Evolutionary conservation across 92 coral and sea anemone species (phyloP), one percentile per base, ranked within the genome.

Genomic region (Zoanthus sansibaricus): DNA sequence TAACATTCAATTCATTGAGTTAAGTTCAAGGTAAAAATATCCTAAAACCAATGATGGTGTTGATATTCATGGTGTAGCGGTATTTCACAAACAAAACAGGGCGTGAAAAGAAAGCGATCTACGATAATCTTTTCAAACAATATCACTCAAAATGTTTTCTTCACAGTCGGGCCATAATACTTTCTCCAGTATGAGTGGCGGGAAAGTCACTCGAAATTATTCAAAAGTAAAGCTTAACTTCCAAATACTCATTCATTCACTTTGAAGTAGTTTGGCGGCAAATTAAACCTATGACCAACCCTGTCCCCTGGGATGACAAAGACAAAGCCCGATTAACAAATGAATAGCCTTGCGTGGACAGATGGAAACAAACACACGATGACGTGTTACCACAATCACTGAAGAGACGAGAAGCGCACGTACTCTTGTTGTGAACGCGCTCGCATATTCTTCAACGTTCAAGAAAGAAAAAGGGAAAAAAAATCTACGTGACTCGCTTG

Each of bases 201-300:
- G 44, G 74, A 76, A 77, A 83, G 64, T 31, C 31, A 87, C 78
- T 76, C 78, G 16, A 78, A 66, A 61, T n/a, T 62, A 21, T 30
- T 54, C 86, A 64, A 61, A 84, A 69, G 49, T 48, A 84, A 79
- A 79, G 87, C 56, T 89, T 37, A 2, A 83, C 47, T 79, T 54
- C 76, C 61, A 87, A 87, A 79, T 72, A 78, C 91, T 51, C 75
- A 84, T 80, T 88, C 94, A 91, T 91, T 91, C 93, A 91, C 68
- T 85, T 82, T 79, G 73, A 91, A 90, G 89, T 72, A 92, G 87
- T 91, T 94, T 88, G 95, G 97, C 95, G 94, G 88, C 77, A 93
- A 93, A 91, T 89, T 93, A 95, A 90, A 87, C 86, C 75, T 78
- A 83, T 75, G 98, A 80, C 94, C 76, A 95, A 87, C 98, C 98